A percentile compares a stretch with the other conserved stretches of the same genome.
Evolutionary conservation across 1,140 invertebrate genomes (phyloP).

Genomic region (Hirudo medicinalis): DNA sequence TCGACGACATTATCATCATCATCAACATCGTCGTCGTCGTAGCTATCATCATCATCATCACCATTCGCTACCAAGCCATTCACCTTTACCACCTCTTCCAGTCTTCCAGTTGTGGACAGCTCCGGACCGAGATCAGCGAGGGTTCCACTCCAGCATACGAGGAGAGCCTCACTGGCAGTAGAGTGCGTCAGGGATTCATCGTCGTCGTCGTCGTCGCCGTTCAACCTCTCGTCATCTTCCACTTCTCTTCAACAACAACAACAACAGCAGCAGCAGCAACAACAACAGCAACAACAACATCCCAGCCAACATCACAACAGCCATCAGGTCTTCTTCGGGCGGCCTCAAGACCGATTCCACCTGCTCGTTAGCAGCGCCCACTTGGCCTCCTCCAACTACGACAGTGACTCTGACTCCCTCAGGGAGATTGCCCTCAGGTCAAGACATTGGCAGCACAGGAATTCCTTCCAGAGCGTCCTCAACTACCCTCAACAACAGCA

Average conservation of each 20-base stretch:
- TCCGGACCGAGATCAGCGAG: background rate
- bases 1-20: background rate
- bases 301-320: too few species aligned
- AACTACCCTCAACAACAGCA: background rate
- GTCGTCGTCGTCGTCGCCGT: background rate
- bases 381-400: too few species aligned
- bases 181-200: background rate
- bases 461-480: background rate
- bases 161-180: background rate
- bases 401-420: background rate
- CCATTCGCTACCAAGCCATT: background rate
- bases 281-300: too few species aligned
- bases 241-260: background rate
- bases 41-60: background rate
- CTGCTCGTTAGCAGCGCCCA: too few species aligned
- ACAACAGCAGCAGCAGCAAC: too few species aligned
- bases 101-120: too few species aligned
- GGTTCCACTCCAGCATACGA: background rate
- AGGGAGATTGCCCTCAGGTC: background rate
- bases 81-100: background rate
- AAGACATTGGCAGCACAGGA: background rate
- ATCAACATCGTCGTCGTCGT: background rate
- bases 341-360: too few species aligned
- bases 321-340: too few species aligned
- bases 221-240: too few species aligned